Evolutionary conservation across 2,113 vertebrate species (phyloP).

Genomic region (Aegithalos caudatus): DNA sequence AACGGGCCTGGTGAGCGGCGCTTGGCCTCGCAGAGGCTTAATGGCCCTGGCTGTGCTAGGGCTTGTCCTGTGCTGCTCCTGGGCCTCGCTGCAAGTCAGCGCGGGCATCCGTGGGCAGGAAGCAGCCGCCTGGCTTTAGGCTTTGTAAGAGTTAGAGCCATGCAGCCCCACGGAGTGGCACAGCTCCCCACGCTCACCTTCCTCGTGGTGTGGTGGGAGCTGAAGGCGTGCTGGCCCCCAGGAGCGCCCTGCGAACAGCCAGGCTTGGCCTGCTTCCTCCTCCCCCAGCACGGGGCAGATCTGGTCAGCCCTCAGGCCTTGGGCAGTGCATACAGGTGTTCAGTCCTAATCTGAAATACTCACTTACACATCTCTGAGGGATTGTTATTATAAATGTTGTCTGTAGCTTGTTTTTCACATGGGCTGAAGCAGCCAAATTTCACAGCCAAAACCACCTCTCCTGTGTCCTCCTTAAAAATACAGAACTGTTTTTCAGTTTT

Average conservation of each 20-base stretch:
- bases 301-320: not conserved
- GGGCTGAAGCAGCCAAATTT: not conserved
- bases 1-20: slow-evolving; percentile 86
- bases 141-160: rapidly evolving
- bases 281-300: not conserved
- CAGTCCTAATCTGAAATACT: rapidly evolving
- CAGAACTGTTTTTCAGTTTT: not conserved
- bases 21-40: not conserved
- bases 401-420: not conserved
- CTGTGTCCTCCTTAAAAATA: not conserved
- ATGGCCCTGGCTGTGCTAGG: rapidly evolving
- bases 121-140: not conserved
- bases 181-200: rapidly evolving
- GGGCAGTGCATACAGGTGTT: too few relatives aligned
- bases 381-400: rapidly evolving
- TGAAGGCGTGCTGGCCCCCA: not conserved
- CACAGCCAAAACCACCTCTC: not conserved
- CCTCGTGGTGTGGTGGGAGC: not conserved
- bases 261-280: not conserved
- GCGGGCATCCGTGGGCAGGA: not conserved
- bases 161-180: not conserved
- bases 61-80: not conserved
- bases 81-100: rapidly evolving
- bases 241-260: not conserved
- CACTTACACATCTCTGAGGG: rapidly evolving